Percentiles rank a stretch among this genome's conserved stretches.
These are phyloP conservation scores for Tympanoctomys barrerae DNA, from an alignment of 2,797 vertebrate species.

Conservation along the genomic window DNA sequence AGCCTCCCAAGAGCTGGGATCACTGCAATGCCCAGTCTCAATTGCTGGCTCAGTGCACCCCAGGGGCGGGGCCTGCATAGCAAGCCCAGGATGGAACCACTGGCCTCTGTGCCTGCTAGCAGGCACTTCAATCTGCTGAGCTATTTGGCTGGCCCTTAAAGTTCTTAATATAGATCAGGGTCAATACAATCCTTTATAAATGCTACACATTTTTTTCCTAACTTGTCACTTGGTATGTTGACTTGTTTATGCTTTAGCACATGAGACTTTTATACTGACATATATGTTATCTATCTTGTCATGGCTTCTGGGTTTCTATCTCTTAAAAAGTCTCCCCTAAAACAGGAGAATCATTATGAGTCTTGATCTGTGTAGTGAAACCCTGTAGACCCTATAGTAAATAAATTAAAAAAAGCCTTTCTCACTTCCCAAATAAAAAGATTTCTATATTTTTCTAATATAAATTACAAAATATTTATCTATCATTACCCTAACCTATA, in stretches of 20 bases:
- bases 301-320: not conserved
- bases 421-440: not conserved
- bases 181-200: not conserved
- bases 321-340: not conserved
- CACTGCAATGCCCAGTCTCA: too few relatives aligned
- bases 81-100: too few relatives aligned
- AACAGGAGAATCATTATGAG: too few relatives aligned
- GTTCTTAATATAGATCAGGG: not conserved
- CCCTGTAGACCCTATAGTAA: too few relatives aligned
- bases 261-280: not conserved
- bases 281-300: not conserved
- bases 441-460: conserved; percentile 4
- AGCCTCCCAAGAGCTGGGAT: too few relatives aligned
- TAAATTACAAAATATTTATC: not conserved
- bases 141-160: too few relatives aligned
- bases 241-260: conserved; percentile 25
- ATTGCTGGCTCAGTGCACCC: too few relatives aligned
- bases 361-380: too few relatives aligned
- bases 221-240: not conserved
- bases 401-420: not conserved
- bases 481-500: not conserved
- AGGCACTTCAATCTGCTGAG: too few relatives aligned
- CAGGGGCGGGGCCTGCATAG: too few relatives aligned
- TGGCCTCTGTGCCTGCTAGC: too few relatives aligned
- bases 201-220: not conserved